These are phyloP conservation scores for Petrosia ficiformis DNA, from an alignment of 37 sponge, comb jelly and placozoan genomes.

Conservation along the genomic window DNA sequence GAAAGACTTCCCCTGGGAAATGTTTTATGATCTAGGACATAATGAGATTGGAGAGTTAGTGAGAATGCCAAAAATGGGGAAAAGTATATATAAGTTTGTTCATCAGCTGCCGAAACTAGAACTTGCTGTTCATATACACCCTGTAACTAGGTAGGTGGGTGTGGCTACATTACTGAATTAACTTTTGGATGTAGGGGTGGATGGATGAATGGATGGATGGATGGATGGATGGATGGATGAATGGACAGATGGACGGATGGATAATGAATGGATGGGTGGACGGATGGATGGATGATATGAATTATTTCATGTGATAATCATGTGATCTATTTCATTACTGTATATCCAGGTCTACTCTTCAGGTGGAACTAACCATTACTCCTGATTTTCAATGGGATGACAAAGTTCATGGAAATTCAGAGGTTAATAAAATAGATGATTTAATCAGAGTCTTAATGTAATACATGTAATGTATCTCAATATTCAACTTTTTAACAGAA, in stretches of 20 bases:
- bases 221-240: too few relatives aligned
- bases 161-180: not conserved
- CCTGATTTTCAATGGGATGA: constrained; percentile 99
- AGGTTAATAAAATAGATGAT: constrained; percentile 35
- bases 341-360: constrained; percentile 89
- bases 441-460: too few relatives aligned
- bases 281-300: too few relatives aligned
- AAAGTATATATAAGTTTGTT: constrained; percentile 93
- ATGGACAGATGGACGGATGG: too few relatives aligned
- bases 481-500: too few relatives aligned
- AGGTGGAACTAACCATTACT: constrained; percentile 95
- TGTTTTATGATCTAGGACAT: constrained; percentile 89
- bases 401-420: constrained; percentile 90
- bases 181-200: too few relatives aligned
- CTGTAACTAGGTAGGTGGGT: constrained; percentile 84
- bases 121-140: constrained; percentile 94
- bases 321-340: too few relatives aligned
- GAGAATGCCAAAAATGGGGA: constrained; percentile 97
- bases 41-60: constrained; percentile 97
- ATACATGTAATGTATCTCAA: too few relatives aligned
- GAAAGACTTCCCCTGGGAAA: constrained; percentile 96
- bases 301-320: not conserved
- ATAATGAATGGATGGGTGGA: too few relatives aligned
- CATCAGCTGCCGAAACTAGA: constrained; percentile 98
- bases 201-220: too few relatives aligned